Conservation (phyloP, 2,888 invertebrate genomes). For the Microctonus hyperodae region DNA sequence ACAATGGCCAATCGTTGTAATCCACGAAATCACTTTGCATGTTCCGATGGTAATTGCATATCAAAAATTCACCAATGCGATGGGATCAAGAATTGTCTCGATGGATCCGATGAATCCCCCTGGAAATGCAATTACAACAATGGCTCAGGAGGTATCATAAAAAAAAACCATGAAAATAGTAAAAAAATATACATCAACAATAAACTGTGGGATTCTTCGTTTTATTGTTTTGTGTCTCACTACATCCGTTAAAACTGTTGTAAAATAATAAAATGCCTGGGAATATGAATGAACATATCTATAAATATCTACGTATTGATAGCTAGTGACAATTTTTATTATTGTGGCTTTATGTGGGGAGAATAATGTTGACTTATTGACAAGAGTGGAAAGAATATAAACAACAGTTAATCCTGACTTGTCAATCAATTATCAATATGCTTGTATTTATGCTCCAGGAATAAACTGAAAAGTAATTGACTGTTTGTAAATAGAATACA, state of each 20-base stretch:
- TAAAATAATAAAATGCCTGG: constrained; percentile 36
- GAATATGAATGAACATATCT: constrained; percentile 5
- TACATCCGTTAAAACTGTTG: constrained; percentile 28
- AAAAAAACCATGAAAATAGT: constrained; percentile 8
- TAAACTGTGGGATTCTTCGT: constrained; percentile 25
- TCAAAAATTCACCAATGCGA: constrained; percentile 66
- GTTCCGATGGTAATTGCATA: constrained; percentile 67
- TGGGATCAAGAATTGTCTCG: constrained; percentile 66
- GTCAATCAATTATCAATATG: background rate
- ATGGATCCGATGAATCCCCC: constrained; percentile 68
- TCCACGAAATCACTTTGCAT: constrained; percentile 46
- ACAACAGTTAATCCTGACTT: background rate
- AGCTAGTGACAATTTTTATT: background rate
- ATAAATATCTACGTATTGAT: background rate
- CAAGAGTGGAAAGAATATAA: background rate
- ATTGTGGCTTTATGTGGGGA: background rate
- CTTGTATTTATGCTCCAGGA: background rate
- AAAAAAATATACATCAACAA: constrained; percentile 27
- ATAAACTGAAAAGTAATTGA: background rate
- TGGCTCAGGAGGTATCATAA: constrained; percentile 36
- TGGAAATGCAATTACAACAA: constrained; percentile 34
- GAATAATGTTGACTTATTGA: background rate
- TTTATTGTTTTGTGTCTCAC: background rate
- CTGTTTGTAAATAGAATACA: background rate
- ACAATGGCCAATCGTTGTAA: constrained; percentile 19